Base-by-base conservation (phyloP, 37 sponge, comb jelly and placozoan genomes). In the Axinella damicornis region DNA sequence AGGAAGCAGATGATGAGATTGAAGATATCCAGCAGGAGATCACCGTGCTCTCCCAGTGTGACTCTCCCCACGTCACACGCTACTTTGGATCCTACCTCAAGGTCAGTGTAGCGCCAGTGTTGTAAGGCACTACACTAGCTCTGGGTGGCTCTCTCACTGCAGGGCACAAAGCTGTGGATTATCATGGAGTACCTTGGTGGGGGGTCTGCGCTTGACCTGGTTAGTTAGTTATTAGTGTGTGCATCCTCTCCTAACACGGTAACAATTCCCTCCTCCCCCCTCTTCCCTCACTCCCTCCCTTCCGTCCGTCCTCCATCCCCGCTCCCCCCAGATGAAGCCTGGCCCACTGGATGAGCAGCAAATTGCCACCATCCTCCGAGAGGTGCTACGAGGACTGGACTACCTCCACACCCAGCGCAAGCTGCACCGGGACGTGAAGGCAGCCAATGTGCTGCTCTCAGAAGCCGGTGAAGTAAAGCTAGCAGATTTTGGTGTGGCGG, bases 11-110 rank as follows among this genome's bases (percentile, higher is more conserved):
- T 34, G 97, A 97, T 85, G 97, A 97, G 73, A 94, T 97, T 28
- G 97, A 97, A 53, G 97, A 97, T 79, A 97, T 97, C n/a, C 97
- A 97, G 74, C 94, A 97, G 76, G 97, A 97, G 74, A 97, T 97
- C 69, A 81, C 92, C 41, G 81, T 97, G 18, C 77, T 97, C 61
- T 93, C 97, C 27, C 97, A 97, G 68, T 97, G 97, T 77, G 97
- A 97, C 85, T 91, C 92, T 74, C 83, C 89, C 18, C 83, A 73
- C 79, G 90, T 97, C 41, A 97, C 97, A 9, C 84, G 65, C 40
- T 97, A 97, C 72, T 87, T 86, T 78, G 97, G 97, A 1, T 97
- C 97, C 19, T 97, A 94, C 53, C 84, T 97, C 36, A 97, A 97
- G 94, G 97, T 94, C 14, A 57, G 85, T n/a, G n/a, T n/a, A 19